Base-by-base conservation (phyloP, 1,140 invertebrate species). In the Sinella curviseta region DNA sequence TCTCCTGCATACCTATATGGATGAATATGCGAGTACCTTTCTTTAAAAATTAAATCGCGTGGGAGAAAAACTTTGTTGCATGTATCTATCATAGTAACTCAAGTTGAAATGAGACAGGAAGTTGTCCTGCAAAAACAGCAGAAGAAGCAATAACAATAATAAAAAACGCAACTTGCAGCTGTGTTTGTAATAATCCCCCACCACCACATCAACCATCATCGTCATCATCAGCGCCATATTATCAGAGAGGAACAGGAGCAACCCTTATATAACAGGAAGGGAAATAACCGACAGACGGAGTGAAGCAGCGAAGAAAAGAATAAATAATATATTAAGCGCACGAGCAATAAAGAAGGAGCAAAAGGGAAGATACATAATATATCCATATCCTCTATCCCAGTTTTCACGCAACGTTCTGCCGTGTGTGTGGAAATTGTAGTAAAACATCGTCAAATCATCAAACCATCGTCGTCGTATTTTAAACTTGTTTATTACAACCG, bases 31-130 rank as follows among this genome's bases (percentile, higher is more conserved):
- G 12, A 31, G 30, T 17, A 33, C 24, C 12, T 30, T 14, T 70
- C 12, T 33, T 70, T 24, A 70, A 3, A 26, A 17, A n/a, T 70
- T 31, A 33, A 33, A 2, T 70, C 31, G 65, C 65, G 65, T 70
- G 65, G 65, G 65, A 70, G 65, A 70, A 70, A 70, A 70, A 31
- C 20, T 12, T 48, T 31, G n/a, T 70, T 70, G 65, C 65, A 33
- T 70, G 65, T 33, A 31, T 70, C 24, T 65, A 26, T n/a, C 12
- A 70, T 70, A 24, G 30, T 33, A 70, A 70, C 24, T 70, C 65
- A 70, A 65, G 4, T 26, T 14, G 24, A 65, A 17, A 65, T 14
- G 24, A 70, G 65, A 70, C 28, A 70, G 65, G 65, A 70, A 70
- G 65, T 31, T 33, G 31, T 70, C 65, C 65, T 70, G 65, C 65